These are phyloP conservation scores for Hyles lineata DNA, from an alignment of 2,888 invertebrate species.

Conservation along the genomic window DNA sequence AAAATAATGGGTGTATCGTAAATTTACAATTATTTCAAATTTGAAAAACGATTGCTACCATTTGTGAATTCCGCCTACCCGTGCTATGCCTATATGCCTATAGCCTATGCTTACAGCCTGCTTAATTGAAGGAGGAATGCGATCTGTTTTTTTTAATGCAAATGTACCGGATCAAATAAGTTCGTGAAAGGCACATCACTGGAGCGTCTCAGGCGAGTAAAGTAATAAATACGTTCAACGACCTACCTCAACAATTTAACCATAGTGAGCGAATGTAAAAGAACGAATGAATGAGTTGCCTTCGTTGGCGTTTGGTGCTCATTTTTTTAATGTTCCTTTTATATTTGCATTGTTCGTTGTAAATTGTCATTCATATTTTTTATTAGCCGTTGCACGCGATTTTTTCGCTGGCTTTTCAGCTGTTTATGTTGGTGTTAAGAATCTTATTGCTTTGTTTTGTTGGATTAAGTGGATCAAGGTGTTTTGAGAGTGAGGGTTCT, in stretches of 20 bases:
- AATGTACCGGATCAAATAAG: neutral
- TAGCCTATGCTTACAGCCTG: too few species aligned
- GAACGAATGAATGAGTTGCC: conserved; percentile 14
- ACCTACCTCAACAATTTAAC: conserved; percentile 24
- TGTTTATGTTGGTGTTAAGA: conserved; percentile 12
- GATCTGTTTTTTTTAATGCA: neutral
- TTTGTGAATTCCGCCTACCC: too few species aligned
- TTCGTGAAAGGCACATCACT: neutral
- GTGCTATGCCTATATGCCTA: too few species aligned
- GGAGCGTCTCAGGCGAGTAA: conserved; percentile 16
- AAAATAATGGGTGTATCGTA: too few species aligned
- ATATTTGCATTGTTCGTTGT: conserved; percentile 27
- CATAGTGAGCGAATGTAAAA: conserved; percentile 18
- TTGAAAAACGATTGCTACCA: too few species aligned
- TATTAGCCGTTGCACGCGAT: conserved; percentile 27
- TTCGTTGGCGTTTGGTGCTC: conserved; percentile 12
- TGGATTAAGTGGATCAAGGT: neutral
- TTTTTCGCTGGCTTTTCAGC: conserved; percentile 9
- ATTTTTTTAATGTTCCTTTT: conserved; percentile 20
- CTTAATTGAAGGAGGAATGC: neutral
- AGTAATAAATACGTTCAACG: conserved; percentile 20
- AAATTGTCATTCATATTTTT: conserved; percentile 28
- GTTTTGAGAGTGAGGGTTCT: neutral
- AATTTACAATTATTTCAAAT: too few species aligned
- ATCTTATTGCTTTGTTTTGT: neutral